Percentiles rank a stretch among this genome's conserved stretches.
Evolutionary conservation across 1,140 invertebrate genomes (phyloP).

Genomic region (Spodoptera litura): DNA sequence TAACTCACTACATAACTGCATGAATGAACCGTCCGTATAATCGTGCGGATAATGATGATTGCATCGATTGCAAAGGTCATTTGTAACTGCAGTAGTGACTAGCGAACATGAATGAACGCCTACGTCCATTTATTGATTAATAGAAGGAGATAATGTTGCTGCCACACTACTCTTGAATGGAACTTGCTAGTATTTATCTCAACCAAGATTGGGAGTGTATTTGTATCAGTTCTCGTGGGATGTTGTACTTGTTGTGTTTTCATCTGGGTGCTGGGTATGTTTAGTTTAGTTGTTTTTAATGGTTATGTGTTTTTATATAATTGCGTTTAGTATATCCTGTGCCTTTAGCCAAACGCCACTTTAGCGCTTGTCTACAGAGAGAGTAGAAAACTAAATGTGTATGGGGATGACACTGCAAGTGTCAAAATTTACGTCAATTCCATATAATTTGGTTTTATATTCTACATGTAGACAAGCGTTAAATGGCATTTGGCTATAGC

Average conservation of each 20-base stretch:
- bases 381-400: no score
- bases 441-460: no score
- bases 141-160: conserved; percentile 22
- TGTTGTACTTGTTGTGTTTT: not conserved
- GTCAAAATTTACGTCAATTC: no score
- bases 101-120: conserved; percentile 21
- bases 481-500: no score
- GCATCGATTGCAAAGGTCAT: conserved; percentile 20
- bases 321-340: no score
- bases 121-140: conserved; percentile 26
- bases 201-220: not conserved
- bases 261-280: not conserved
- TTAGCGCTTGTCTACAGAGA: no score
- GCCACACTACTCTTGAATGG: not conserved
- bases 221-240: not conserved
- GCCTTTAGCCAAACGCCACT: no score
- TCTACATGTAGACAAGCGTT: no score
- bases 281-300: no score
- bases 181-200: not conserved
- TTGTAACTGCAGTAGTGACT: not conserved
- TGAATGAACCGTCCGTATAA: conserved; percentile 12
- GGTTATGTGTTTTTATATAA: no score
- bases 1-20: not conserved
- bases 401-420: no score
- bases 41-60: conserved; percentile 32